Base-by-base conservation (phyloP, 2,113 vertebrate genomes). In the Pterophyllum scalare region DNA sequence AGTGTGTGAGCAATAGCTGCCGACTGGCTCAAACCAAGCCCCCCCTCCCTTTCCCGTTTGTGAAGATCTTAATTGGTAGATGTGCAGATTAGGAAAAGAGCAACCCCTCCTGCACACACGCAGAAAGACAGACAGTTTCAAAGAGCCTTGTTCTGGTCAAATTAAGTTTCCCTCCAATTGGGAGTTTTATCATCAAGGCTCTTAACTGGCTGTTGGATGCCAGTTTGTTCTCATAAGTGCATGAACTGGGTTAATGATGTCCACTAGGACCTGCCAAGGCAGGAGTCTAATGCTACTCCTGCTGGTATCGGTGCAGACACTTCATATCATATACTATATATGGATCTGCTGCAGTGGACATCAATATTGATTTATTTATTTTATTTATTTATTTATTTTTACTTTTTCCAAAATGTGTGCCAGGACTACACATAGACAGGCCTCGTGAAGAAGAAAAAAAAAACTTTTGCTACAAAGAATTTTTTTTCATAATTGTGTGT, bases 31-130 rank as follows among this genome's bases (percentile, higher is more conserved):
- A 49, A 88, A 74, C 59, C 11, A 1, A 38, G 35, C 31, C 24
- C 31, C 15, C 31, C 14, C 8, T 82, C 38, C 12, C 31, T n/a
- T n/a, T n/a, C 10, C 1, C 6, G 0, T 88, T 86, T 81, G 77
- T 59, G 67, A 87, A 62, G 75, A 56, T 80, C 62, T 77, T 93
- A 92, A 93, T 90, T 93, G 84, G 90, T 81, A 79, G 86, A 90
- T 82, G 65, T 83, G 22, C 52, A 67, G 84, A 91, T 83, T 87
- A 56, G 22, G 5, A 19, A 79, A 33, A 46, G 38, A 43, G 54
- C 60, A 76, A 19, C 15, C 35, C 1, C 26, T 9, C 22, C 4
- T 26, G 7, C 38, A 22, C 20, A 24, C n/a, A 61, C 58, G 54
- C 24, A 61, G 5, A 77, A 6, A 85, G 33, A 82, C 17, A 12